Evolutionary conservation across 2,797 vertebrate genomes (phyloP).

Genomic region (Bradypodion ventrale): DNA sequence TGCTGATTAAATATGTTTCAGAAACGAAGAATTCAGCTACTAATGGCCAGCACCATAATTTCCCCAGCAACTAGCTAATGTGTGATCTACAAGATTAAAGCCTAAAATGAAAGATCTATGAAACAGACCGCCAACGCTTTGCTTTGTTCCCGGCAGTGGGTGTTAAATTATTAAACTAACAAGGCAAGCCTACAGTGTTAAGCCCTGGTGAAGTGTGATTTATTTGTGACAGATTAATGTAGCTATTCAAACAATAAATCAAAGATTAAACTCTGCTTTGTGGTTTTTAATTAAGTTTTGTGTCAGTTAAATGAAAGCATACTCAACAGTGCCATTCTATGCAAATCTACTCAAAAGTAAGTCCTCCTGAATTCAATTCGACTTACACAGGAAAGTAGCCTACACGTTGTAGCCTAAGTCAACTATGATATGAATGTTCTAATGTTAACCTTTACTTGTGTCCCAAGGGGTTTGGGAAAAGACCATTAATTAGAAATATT

Average conservation of each 20-base stretch:
- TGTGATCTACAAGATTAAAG: constrained; percentile 45
- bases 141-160: constrained; percentile 36
- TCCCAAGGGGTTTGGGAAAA: background rate
- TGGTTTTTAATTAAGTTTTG: constrained; percentile 47
- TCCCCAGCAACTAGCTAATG: constrained; percentile 34
- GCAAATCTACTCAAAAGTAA: background rate
- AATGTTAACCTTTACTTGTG: constrained; percentile 1
- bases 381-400: background rate
- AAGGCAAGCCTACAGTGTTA: constrained; percentile 41
- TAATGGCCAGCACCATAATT: constrained; percentile 39
- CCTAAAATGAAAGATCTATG: constrained; percentile 32
- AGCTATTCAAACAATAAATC: constrained; percentile 45
- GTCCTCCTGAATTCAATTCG: background rate
- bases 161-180: constrained; percentile 55
- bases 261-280: constrained; percentile 44
- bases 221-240: constrained; percentile 39
- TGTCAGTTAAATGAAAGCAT: constrained; percentile 39
- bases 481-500: background rate
- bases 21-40: constrained; percentile 38
- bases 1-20: constrained; percentile 45
- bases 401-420: background rate
- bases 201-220: constrained; percentile 45
- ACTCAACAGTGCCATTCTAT: constrained; percentile 10
- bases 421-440: constrained; percentile 16
- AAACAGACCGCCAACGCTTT: constrained; percentile 16